Base-by-base conservation (phyloP, 2,888 invertebrate genomes). In the Callimorpha dominula region DNA sequence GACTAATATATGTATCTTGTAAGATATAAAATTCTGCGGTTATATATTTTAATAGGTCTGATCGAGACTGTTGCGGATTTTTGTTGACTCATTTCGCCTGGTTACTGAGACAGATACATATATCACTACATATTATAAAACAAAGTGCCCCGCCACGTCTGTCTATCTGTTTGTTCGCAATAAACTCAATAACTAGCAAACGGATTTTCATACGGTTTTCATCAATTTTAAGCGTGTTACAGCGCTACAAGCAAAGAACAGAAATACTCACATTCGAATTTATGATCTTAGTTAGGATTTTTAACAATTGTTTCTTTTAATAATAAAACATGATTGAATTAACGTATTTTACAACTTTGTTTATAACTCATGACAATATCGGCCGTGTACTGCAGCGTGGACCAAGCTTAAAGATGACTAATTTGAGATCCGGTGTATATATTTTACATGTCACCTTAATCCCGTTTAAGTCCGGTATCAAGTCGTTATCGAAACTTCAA, bases 401-500 rank as follows among this genome's bases (percentile, higher is more conserved):
- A 31, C 17, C 42, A 20, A 57, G 14, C 71, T n/a, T 64, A 66
- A 69, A 52, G 17, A 72, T 84, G 84, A 82, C 82, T 84, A 74
- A 84, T 77, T 68, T 78, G 9, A 73, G 71, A 73, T 82, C 80
- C 75, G 63, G 66, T 57, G 65, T 64, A 60, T 75, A 78, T 73
- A 79, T 65, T 79, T 78, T 69, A 68, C 71, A 64, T 81, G 78
- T 72, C 68, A 68, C 20, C 60, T 62, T 75, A 78, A 80, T 82
- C 76, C 73, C 73, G 76, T 74, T 82, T 80, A 66, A 77, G 68
- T 78, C 65, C 70, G 73, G 71, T 68, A 80, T 77, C 71, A 76
- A 76, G 65, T 67, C 20, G 68, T 73, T 83, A 78, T 82, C 84
- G 63, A 31, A 68, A 20, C 40, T 72, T 75, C 68, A 73, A 81